Conservation (phyloP, 2,888 invertebrate genomes). For the Nysson spinosus region DNA sequence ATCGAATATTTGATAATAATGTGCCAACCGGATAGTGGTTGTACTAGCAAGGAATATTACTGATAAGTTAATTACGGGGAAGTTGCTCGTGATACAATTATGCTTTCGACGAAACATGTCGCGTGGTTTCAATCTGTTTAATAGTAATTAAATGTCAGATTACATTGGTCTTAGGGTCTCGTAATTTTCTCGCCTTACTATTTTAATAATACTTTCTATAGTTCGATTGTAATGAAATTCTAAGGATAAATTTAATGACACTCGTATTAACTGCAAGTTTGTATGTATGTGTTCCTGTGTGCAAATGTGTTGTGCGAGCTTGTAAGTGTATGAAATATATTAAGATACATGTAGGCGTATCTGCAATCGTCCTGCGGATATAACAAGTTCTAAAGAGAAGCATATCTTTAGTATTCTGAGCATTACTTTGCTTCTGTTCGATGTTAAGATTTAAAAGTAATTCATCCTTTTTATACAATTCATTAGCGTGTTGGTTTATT, state of each 20-base stretch:
- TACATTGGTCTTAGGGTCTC: constrained; percentile 27
- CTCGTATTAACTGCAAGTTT: constrained; percentile 33
- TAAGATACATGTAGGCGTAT: constrained; percentile 45
- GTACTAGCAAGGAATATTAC: constrained; percentile 7
- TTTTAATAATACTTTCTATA: constrained; percentile 31
- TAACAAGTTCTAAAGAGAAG: constrained; percentile 6
- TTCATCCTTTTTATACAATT: too few species aligned
- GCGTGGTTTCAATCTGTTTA: not conserved
- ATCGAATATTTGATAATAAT: constrained; percentile 19
- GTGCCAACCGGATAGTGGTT: constrained; percentile 44
- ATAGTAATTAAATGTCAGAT: constrained; percentile 6
- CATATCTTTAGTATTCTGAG: constrained; percentile 25
- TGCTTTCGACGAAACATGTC: not conserved
- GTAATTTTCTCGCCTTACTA: constrained; percentile 33
- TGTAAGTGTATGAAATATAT: constrained; percentile 17
- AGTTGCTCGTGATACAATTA: not conserved
- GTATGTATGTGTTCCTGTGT: constrained; percentile 39
- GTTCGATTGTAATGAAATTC: constrained; percentile 33
- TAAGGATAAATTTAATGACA: constrained; percentile 25
- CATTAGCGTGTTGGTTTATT: too few species aligned
- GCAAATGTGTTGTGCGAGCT: constrained; percentile 40
- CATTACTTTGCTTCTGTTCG: constrained; percentile 12
- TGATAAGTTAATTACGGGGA: constrained; percentile 2
- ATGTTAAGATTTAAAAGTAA: too few species aligned
- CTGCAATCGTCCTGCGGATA: constrained; percentile 29